These are phyloP conservation scores for Mystacornis crossleyi DNA, from an alignment of 2,113 vertebrate species.

Conservation along the genomic window DNA sequence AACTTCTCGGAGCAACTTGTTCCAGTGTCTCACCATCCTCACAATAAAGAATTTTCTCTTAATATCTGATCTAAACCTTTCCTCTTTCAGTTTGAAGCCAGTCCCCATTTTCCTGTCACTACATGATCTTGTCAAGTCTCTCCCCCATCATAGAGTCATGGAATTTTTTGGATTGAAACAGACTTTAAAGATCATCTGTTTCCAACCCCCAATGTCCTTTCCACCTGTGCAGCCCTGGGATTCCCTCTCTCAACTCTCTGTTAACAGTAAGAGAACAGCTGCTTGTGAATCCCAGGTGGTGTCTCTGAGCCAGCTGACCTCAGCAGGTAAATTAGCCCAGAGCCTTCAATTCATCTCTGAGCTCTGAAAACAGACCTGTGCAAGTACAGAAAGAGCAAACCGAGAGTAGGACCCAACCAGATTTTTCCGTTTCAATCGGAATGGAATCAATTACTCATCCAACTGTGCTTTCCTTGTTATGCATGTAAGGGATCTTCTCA, in stretches of 20 bases:
- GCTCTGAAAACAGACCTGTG: not conserved
- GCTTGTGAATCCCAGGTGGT: not conserved
- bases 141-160: not conserved
- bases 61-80: not conserved
- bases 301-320: not conserved
- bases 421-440: conserved; percentile 14
- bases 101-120: not conserved
- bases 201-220: not conserved
- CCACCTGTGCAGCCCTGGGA: not conserved
- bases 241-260: not conserved
- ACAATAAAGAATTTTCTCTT: not conserved
- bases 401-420: not conserved
- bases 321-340: not conserved
- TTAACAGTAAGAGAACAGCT: not conserved
- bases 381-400: not conserved
- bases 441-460: conserved; percentile 7
- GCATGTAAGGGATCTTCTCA: not conserved
- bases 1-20: not conserved
- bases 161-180: not conserved
- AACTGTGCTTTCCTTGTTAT: not conserved
- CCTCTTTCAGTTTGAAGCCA: not conserved
- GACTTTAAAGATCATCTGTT: not conserved
- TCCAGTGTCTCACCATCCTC: not conserved
- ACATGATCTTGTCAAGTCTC: not conserved
- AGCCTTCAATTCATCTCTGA: not conserved